These are phyloP conservation scores for Alligator sinensis DNA, from an alignment of 2,113 vertebrate species.

Conservation along the genomic window DNA sequence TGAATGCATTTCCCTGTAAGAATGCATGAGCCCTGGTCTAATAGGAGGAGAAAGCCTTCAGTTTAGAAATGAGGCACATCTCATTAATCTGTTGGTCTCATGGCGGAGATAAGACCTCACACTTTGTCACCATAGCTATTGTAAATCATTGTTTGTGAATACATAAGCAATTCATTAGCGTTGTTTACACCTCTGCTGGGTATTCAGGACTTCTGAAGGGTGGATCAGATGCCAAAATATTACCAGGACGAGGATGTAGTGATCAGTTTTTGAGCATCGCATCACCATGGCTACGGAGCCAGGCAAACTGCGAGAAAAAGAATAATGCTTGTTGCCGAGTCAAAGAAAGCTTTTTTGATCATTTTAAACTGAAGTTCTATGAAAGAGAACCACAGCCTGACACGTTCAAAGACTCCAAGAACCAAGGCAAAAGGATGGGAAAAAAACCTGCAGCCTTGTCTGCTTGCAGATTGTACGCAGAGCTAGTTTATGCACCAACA, in stretches of 20 bases:
- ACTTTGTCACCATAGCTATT: neutral
- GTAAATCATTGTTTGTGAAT: neutral
- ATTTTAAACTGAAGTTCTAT: neutral
- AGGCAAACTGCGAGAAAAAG: neutral
- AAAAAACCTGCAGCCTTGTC: neutral
- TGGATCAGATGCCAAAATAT: neutral
- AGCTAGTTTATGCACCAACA: no score
- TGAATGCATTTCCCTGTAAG: neutral
- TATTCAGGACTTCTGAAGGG: neutral
- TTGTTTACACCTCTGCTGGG: neutral
- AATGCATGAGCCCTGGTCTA: neutral
- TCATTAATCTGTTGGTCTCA: neutral
- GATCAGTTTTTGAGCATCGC: neutral
- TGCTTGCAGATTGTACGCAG: no score
- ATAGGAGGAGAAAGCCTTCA: neutral
- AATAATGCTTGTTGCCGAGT: neutral
- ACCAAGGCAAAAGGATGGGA: neutral
- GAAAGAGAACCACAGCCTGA: neutral
- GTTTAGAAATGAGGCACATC: neutral
- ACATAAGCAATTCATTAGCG: neutral
- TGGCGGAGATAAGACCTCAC: neutral
- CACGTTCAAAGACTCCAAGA: neutral
- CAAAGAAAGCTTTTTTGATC: neutral
- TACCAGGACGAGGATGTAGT: neutral
- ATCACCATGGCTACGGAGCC: neutral